A percentile compares a stretch with the other conserved stretches of the same genome.
phyloP scores from a whole-genome alignment of 2,797 vertebrate species.

The Pseudotriccus pelzelni region DNA sequence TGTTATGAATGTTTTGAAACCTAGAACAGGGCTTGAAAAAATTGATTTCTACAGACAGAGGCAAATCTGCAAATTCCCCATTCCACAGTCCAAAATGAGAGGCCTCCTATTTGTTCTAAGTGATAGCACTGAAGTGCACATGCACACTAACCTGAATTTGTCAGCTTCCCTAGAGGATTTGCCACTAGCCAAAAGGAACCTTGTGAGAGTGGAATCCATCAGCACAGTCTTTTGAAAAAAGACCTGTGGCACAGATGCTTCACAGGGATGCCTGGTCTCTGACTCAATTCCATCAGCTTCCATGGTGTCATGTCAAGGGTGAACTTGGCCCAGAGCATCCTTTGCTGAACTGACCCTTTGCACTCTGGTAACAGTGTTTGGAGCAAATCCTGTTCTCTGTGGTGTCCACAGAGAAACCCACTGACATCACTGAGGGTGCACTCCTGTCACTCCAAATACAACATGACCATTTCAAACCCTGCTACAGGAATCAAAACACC shows the following conservation, averaged over 20 bases:
- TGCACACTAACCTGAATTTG: background rate
- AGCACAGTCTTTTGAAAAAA: background rate
- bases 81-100: background rate
- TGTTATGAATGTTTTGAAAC: constrained; percentile 37
- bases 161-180: background rate
- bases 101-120: background rate
- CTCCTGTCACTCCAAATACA: background rate
- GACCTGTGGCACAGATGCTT: background rate
- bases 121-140: background rate
- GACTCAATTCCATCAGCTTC: background rate
- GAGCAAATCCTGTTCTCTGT: background rate
- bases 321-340: background rate
- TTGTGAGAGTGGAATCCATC: background rate
- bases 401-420: background rate
- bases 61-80: background rate
- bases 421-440: background rate
- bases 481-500: constrained; percentile 44
- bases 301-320: background rate
- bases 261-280: background rate
- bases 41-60: background rate
- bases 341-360: background rate
- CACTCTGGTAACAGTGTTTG: background rate
- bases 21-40: constrained; percentile 56
- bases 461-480: background rate
- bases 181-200: background rate